phyloP scores from a whole-genome alignment of 2,113 vertebrate genomes.

The Sorex fumeus region DNA sequence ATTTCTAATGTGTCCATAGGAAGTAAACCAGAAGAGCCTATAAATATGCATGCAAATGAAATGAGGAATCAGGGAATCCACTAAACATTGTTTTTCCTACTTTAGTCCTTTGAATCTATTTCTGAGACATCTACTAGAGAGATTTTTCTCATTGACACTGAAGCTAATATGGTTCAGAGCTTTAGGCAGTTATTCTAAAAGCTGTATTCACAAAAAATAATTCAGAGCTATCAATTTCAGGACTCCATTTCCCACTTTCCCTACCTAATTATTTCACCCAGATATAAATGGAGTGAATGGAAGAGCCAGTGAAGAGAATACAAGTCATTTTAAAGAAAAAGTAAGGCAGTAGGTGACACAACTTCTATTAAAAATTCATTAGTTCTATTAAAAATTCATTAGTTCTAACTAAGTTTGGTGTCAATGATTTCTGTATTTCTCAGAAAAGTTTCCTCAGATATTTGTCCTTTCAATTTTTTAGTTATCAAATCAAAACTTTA shows the following conservation, averaged over 20 bases:
- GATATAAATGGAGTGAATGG: background rate
- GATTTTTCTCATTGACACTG: background rate
- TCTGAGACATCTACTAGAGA: background rate
- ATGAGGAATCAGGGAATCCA: background rate
- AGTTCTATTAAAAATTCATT: constrained; percentile 81
- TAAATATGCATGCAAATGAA: background rate
- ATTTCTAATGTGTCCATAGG: background rate
- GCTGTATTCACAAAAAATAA: background rate
- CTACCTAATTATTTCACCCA: background rate
- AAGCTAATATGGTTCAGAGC: background rate
- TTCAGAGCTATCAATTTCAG: background rate
- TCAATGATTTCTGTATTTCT: constrained; percentile 77
- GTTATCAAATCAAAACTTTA: constrained; percentile 83
- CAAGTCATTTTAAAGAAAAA: constrained; percentile 47
- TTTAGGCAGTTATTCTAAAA: constrained; percentile 1
- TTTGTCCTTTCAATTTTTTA: constrained; percentile 83
- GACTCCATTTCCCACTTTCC: background rate
- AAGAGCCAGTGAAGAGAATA: background rate
- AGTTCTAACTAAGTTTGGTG: constrained; percentile 78
- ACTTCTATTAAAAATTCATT: constrained; percentile 80
- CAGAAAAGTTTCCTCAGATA: constrained; percentile 76
- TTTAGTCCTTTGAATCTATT: background rate
- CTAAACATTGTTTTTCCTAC: background rate
- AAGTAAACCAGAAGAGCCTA: background rate
- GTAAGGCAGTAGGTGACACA: constrained; percentile 63